phyloP scores from a whole-genome alignment of 2,113 vertebrate genomes.

The Rhea pennata region DNA sequence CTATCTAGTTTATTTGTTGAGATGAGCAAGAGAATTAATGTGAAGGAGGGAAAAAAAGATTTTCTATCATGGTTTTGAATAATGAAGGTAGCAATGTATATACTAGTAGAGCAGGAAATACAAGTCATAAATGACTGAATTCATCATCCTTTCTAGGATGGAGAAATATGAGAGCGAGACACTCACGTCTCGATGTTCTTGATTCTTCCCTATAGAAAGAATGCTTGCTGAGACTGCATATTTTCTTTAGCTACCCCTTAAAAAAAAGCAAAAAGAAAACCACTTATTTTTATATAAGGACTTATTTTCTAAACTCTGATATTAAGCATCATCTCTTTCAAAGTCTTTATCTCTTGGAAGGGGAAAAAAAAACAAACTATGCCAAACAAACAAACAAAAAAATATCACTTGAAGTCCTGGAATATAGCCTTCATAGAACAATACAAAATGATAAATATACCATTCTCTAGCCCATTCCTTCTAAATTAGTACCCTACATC shows the following conservation, averaged over 20 bases:
- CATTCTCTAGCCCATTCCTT: conserved; percentile 79
- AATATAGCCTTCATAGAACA: not conserved
- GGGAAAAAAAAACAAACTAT: not conserved
- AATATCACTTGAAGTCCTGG: not conserved
- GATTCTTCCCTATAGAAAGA: not conserved
- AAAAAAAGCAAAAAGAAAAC: not conserved
- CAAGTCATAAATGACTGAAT: not conserved
- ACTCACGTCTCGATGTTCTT: not conserved
- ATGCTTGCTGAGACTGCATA: not conserved
- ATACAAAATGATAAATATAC: conserved; percentile 65
- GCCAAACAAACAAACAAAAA: not conserved
- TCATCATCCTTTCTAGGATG: not conserved
- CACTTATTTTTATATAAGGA: not conserved
- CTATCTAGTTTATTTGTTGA: not conserved
- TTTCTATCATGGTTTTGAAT: not conserved
- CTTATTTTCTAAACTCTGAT: not conserved
- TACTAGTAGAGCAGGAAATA: not conserved
- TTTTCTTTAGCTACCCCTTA: not conserved
- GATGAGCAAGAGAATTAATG: not conserved
- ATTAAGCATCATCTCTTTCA: not conserved
- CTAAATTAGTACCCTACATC: conserved; percentile 78
- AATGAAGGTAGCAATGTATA: not conserved
- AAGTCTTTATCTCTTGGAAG: not conserved
- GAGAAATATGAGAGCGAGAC: not conserved
- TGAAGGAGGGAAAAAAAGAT: not conserved